Evolutionary conservation across 1,140 invertebrate species (phyloP), one percentile per base, ranked within the genome.

Genomic region (Chironomus striatipennis): DNA sequence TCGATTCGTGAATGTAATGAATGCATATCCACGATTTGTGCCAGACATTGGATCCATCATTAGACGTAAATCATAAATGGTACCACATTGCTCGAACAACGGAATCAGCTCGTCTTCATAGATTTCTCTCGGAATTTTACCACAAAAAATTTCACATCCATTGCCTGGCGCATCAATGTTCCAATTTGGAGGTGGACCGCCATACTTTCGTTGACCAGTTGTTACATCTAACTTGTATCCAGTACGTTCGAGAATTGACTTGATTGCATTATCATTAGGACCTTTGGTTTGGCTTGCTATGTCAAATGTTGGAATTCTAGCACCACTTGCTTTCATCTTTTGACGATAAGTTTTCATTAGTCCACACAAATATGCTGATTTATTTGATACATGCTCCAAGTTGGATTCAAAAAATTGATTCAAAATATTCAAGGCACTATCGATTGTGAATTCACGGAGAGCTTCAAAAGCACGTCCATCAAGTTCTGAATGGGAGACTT

Each of bases 21-120:
- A 99, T 79, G 96, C 96, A 88, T 98, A 99, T 79, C 98, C 98
- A 82, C 96, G 89, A 86, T 98, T 99, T 80, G 94, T 92, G 79
- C 96, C 96, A 77, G 95, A 95, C 89, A 98, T 92, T 70, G 98
- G 97, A 85, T 99, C 97, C 97, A 99, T 99, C 96, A 99, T 98
- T 79, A 98, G 88, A 81, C 97, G 89, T 77, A 99, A 87, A 87
- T 99, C 98, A 95, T 96, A 99, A 80, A 99, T 98, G 80, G 89
- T 90, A 76, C 98, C 98, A 86, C 94, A 96, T 81, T 97, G 93
- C 86, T 99, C 97, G 87, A 99, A 99, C 76, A 99, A 84, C 74
- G 96, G 95, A 81, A 99, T 97, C 75, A 99, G 86, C 84, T 97
- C 95, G 85, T 99, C 98, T 88, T 99, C 98, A 85, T 95, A 99